Percentiles rank a stretch among this genome's conserved stretches.
phyloP scores from a whole-genome alignment of 2,113 vertebrate genomes.

The Otolemur garnettii region DNA sequence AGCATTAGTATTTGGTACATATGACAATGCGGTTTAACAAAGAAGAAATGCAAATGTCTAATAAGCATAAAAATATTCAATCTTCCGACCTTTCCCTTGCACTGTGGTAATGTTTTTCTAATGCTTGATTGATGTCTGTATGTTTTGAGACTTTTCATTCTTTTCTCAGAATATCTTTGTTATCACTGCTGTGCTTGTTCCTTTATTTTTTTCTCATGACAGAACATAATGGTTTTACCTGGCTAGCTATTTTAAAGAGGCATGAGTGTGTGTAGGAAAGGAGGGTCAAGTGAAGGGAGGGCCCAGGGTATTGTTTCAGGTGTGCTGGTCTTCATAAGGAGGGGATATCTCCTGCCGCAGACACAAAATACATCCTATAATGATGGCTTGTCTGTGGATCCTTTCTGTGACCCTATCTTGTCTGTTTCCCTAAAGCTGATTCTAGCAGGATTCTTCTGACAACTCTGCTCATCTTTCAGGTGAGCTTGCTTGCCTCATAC shows the following conservation, averaged over 20 bases:
- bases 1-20: neutral
- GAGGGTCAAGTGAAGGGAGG: neutral
- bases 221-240: neutral
- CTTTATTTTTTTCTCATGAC: neutral
- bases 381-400: neutral
- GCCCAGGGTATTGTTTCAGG: neutral
- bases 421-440: neutral
- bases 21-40: neutral
- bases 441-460: neutral
- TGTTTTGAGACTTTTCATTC: neutral
- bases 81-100: neutral
- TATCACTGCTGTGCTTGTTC: neutral
- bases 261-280: neutral
- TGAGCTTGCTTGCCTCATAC: neutral
- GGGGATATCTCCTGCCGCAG: neutral
- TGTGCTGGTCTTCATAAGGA: neutral
- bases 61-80: neutral
- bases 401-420: neutral
- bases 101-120: slow-evolving; percentile 3
- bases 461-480: neutral
- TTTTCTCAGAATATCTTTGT: neutral
- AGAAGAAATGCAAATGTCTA: neutral
- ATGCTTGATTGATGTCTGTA: neutral
- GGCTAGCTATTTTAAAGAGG: neutral
- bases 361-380: neutral